Evolutionary conservation across 2,888 invertebrate genomes (phyloP).

Genomic region (Chirona hameri): DNA sequence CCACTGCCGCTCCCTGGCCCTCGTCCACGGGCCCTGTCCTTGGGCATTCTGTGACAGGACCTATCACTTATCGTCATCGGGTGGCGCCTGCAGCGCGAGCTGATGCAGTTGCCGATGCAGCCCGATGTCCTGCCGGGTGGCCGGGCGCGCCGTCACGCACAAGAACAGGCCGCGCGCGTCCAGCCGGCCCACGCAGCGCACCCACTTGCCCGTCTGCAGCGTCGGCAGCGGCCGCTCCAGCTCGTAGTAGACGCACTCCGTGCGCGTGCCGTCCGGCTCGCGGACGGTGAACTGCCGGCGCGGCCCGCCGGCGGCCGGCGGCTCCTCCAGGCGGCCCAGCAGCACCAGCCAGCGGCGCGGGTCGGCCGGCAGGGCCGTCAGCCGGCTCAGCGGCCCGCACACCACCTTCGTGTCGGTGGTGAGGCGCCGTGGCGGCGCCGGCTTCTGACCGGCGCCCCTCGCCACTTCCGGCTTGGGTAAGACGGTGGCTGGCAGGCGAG

Average conservation of each 20-base stretch:
- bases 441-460: background rate
- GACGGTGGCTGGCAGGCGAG: background rate
- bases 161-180: conserved; percentile 9
- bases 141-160: background rate
- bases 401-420: background rate
- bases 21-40: no score
- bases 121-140: background rate
- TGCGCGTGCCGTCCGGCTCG: background rate
- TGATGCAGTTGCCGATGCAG: conserved; percentile 13
- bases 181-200: conserved; percentile 22
- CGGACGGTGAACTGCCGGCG: background rate
- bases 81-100: background rate
- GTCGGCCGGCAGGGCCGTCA: background rate
- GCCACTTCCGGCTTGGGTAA: background rate
- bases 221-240: conserved; percentile 6
- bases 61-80: background rate
- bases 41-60: no score
- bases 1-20: no score
- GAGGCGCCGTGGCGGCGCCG: background rate
- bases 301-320: background rate
- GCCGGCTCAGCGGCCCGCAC: background rate
- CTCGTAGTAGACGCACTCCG: conserved; percentile 12
- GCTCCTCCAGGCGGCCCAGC: conserved; percentile 5
- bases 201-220: background rate
- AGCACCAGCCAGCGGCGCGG: conserved; percentile 9